A percentile compares a stretch with the other conserved stretches of the same genome.
Evolutionary conservation across 2,113 vertebrate species (phyloP).

Genomic region (Eulemur macaco): DNA sequence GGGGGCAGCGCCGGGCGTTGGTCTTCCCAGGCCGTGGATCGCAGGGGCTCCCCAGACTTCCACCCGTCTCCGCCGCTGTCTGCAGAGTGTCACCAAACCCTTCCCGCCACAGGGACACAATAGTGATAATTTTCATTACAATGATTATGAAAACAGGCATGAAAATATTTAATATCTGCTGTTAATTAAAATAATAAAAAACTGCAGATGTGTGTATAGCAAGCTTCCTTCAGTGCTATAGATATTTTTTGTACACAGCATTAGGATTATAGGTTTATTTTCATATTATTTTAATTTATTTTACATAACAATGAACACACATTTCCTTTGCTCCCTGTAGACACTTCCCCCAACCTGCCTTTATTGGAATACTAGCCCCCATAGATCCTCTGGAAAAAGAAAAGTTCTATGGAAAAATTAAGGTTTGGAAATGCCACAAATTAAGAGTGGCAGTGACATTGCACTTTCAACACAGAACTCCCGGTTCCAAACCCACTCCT

Average conservation of each 20-base stretch:
- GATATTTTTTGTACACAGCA: background rate
- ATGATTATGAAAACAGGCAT: background rate
- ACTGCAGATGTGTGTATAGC: background rate
- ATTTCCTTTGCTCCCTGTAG: background rate
- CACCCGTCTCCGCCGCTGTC: too few relatives aligned
- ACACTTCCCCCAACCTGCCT: background rate
- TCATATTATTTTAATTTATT: background rate
- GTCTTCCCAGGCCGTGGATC: rapidly evolving
- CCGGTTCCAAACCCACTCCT: background rate
- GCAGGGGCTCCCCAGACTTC: background rate
- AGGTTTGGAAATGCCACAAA: background rate
- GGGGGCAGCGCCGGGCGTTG: rapidly evolving
- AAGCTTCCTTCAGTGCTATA: background rate
- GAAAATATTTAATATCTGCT: background rate
- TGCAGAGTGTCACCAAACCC: background rate
- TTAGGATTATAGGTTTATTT: background rate
- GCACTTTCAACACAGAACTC: background rate
- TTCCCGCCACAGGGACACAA: background rate
- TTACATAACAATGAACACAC: background rate
- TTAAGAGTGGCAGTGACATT: background rate
- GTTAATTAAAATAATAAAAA: background rate
- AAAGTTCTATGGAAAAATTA: background rate
- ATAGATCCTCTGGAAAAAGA: background rate
- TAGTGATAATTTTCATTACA: background rate
- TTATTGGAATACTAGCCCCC: background rate